Percentiles rank a stretch among this genome's conserved stretches.
These are phyloP conservation scores for Crenichthys baileyi DNA, from an alignment of 2,797 vertebrate genomes.

Conservation along the genomic window DNA sequence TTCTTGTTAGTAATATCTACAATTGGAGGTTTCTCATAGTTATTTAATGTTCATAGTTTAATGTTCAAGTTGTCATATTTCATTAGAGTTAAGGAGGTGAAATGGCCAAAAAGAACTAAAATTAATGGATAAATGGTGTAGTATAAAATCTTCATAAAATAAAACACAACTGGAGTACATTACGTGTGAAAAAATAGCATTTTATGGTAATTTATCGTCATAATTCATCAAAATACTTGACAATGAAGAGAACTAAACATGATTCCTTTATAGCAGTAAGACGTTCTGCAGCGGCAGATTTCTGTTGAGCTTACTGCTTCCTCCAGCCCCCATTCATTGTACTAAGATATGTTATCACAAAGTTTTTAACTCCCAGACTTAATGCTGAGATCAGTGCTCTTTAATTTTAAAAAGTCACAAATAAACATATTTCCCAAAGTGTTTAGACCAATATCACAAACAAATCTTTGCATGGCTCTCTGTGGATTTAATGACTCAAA, in stretches of 20 bases:
- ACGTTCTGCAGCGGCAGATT: neutral
- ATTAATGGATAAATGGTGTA: no score
- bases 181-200: no score
- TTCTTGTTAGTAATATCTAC: neutral
- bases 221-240: no score
- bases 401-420: constrained; percentile 1
- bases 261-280: neutral
- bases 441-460: neutral
- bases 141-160: no score
- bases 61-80: no score
- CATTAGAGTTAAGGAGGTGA: no score
- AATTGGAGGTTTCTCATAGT: no score
- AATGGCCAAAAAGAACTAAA: no score
- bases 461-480: neutral
- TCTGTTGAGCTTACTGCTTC: neutral
- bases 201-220: neutral
- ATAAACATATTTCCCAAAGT: constrained; percentile 12
- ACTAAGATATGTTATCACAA: neutral
- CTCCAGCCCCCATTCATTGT: neutral
- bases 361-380: neutral
- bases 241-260: no score
- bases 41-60: no score
- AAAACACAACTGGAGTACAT: no score
- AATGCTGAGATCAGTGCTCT: constrained; percentile 2
- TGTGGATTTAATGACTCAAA: constrained; percentile 8